These are phyloP conservation scores for Pandion haliaetus DNA, from an alignment of 2,113 vertebrate genomes.

Conservation along the genomic window DNA sequence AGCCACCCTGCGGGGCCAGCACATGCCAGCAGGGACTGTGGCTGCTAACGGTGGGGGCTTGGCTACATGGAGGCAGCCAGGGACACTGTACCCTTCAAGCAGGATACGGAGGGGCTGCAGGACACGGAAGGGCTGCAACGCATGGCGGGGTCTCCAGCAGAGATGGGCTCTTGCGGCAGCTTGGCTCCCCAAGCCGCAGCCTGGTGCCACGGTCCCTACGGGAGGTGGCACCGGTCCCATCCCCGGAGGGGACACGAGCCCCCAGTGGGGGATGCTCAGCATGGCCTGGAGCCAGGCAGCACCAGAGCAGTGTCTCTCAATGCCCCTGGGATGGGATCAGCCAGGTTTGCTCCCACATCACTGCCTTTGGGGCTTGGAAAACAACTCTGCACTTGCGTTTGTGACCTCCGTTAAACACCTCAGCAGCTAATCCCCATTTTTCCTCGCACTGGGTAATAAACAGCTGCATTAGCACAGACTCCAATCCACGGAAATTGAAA, in stretches of 20 bases:
- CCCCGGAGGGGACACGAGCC: rapidly evolving
- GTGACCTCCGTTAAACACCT: slow-evolving; percentile 63
- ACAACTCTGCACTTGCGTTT: background rate
- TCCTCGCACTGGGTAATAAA: slow-evolving; percentile 55
- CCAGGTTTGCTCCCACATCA: background rate
- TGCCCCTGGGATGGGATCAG: background rate
- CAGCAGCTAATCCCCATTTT: slow-evolving; percentile 53
- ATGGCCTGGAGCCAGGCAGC: background rate
- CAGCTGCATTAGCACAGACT: slow-evolving; percentile 63
- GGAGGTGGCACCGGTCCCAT: background rate
- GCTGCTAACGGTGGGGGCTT: background rate
- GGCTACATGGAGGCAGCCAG: background rate
- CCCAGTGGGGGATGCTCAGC: background rate
- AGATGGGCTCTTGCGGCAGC: background rate
- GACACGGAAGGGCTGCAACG: background rate
- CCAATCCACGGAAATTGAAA: slow-evolving; percentile 71
- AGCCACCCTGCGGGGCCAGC: background rate
- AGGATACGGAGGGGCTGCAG: background rate
- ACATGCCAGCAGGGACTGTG: rapidly evolving
- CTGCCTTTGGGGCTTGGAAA: slow-evolving; percentile 33
- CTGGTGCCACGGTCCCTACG: rapidly evolving
- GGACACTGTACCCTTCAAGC: background rate
- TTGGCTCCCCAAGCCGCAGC: rapidly evolving
- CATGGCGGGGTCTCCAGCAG: background rate
- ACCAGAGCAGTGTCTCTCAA: rapidly evolving